Conservation (phyloP, 2,797 vertebrate species). For the Benthosema pterotum region DNA sequence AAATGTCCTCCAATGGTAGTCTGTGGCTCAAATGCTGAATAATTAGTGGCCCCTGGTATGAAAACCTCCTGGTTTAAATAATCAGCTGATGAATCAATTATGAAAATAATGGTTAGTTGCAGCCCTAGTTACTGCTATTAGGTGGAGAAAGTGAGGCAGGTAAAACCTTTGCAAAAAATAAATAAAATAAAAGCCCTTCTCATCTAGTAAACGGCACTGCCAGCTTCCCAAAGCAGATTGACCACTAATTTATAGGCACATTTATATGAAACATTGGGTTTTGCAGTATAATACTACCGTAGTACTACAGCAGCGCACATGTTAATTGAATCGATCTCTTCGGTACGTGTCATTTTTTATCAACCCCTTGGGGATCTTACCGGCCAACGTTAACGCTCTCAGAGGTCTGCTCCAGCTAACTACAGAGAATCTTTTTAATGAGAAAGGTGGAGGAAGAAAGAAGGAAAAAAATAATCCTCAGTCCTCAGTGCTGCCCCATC, state of each 20-base stretch:
- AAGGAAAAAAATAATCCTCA: too few relatives aligned
- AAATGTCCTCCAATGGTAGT: too few relatives aligned
- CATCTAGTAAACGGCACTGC: slow-evolving; percentile 28
- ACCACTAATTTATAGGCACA: slow-evolving; percentile 30
- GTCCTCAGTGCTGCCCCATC: slow-evolving; percentile 8
- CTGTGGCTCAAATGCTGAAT: too few relatives aligned
- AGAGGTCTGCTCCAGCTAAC: not conserved
- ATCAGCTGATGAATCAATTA: too few relatives aligned
- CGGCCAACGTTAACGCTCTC: not conserved
- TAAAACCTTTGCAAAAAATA: slow-evolving; percentile 27
- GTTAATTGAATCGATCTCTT: not conserved
- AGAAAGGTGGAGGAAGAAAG: not conserved
- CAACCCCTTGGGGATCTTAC: slow-evolving; percentile 6
- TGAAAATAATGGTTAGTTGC: too few relatives aligned
- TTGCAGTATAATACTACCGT: slow-evolving; percentile 20
- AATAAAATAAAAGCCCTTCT: too few relatives aligned
- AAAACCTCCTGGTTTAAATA: too few relatives aligned
- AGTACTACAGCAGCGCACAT: not conserved
- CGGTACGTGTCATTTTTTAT: slow-evolving; percentile 10
- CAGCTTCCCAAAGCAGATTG: slow-evolving; percentile 14
- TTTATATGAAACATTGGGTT: slow-evolving; percentile 30
- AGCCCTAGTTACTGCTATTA: not conserved
- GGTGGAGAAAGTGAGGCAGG: not conserved
- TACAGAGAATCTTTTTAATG: slow-evolving; percentile 5
- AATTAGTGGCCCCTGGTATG: too few relatives aligned